Evolutionary conservation across 2,888 invertebrate genomes (phyloP).

Genomic region (Lasius fuliginosus): DNA sequence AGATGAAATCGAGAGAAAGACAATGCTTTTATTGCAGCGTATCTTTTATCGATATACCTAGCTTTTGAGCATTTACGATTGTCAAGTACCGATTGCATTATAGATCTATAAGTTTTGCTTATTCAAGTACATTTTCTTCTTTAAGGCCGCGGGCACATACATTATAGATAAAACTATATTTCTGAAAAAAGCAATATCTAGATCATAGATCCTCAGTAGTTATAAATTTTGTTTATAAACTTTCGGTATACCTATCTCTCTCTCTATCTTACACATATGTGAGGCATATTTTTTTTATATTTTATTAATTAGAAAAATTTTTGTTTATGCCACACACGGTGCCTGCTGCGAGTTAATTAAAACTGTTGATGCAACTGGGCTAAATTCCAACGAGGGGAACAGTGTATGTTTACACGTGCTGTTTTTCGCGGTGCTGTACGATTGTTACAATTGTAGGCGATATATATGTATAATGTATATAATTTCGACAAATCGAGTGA

Average conservation of each 20-base stretch:
- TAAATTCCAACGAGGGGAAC: not conserved
- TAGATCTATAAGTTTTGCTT: not conserved
- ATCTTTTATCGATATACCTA: slow-evolving; percentile 8
- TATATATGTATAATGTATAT: not conserved
- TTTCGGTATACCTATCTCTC: not conserved
- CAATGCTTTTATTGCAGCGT: not conserved
- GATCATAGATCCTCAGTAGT: not conserved
- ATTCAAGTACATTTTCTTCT: not conserved
- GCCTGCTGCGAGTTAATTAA: slow-evolving; percentile 30
- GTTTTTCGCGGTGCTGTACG: not conserved
- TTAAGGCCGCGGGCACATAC: not conserved
- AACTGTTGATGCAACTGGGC: slow-evolving; percentile 10
- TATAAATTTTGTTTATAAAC: not conserved
- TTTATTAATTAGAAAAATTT: slow-evolving; percentile 21
- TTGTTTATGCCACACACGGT: not conserved
- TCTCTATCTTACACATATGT: not conserved
- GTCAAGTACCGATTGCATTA: not conserved
- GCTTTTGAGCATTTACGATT: not conserved
- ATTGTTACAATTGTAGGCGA: not conserved
- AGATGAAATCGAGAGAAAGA: slow-evolving; percentile 46
- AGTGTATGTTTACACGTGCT: slow-evolving; percentile 6
- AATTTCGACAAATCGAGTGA: not conserved
- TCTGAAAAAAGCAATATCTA: not conserved
- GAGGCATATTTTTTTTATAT: slow-evolving; percentile 7
- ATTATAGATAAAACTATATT: not conserved